Evolutionary conservation across 2,888 invertebrate genomes (phyloP).

Genomic region (Xestia c-nigrum): DNA sequence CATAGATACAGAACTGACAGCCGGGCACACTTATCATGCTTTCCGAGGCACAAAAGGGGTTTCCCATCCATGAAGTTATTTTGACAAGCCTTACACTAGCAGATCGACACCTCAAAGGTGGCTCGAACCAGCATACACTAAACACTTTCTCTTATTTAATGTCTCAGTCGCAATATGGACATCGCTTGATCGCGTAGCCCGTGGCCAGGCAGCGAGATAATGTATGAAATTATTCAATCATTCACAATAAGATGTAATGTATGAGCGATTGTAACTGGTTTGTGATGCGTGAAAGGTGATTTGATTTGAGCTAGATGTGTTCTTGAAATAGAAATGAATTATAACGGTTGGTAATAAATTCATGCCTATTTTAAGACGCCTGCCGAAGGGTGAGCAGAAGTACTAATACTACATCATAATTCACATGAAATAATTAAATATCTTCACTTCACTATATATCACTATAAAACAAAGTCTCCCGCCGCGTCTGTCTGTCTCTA

Average conservation of each 20-base stretch:
- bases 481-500: too few relatives aligned
- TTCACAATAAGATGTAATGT: constrained; percentile 29
- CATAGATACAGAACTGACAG: background rate
- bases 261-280: constrained; percentile 42
- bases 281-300: constrained; percentile 41
- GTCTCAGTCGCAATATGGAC: background rate
- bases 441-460: too few relatives aligned
- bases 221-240: constrained; percentile 51
- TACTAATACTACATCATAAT: background rate
- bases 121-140: background rate
- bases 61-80: background rate
- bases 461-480: too few relatives aligned
- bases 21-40: background rate
- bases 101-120: background rate
- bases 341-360: background rate
- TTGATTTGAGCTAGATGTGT: constrained; percentile 22
- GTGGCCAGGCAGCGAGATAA: constrained; percentile 28
- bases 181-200: background rate
- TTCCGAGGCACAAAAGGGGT: background rate
- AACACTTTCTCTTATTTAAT: background rate
- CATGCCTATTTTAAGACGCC: background rate
- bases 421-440: background rate
- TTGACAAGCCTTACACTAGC: background rate
- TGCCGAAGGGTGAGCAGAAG: background rate
- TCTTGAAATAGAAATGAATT: background rate